Conservation (phyloP, 1,140 invertebrate species). For the Rhyzopertha dominica region DNA sequence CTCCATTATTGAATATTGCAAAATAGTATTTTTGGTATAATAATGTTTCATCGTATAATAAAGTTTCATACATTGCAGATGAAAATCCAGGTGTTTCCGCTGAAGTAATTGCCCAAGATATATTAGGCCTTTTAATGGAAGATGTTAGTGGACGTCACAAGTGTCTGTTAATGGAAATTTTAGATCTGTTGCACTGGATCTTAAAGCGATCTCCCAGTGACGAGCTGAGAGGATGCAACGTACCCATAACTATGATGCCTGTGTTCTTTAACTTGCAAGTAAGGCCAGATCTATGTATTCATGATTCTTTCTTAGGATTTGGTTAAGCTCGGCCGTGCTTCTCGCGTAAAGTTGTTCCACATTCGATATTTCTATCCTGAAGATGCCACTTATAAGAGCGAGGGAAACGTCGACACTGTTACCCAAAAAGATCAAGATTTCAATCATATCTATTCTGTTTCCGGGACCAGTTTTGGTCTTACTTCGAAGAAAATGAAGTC, state of each 20-base stretch:
- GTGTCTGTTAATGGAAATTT: conserved; percentile 39
- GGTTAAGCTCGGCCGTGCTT: no score
- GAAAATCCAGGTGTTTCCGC: conserved; percentile 40
- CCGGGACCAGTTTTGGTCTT: conserved; percentile 2
- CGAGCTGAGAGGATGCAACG: conserved; percentile 46
- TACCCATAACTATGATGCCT: conserved; percentile 47
- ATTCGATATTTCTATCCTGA: background rate
- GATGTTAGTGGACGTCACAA: conserved; percentile 45
- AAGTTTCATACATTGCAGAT: no score
- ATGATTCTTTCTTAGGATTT: no score
- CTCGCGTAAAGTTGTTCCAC: background rate
- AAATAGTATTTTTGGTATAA: no score
- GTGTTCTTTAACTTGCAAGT: conserved; percentile 49
- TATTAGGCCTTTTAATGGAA: conserved; percentile 46
- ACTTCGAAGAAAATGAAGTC: background rate
- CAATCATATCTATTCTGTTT: background rate
- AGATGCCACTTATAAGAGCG: background rate
- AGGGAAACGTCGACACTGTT: background rate
- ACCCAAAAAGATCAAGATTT: conserved; percentile 2
- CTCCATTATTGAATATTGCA: no score
- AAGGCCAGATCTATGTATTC: conserved; percentile 13
- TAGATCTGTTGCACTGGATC: conserved; percentile 45
- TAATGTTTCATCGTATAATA: no score
- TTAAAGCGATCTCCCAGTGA: conserved; percentile 45
- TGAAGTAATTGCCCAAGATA: conserved; percentile 46